Conservation (phyloP, 1,140 invertebrate species). For the Myzus persicae region DNA sequence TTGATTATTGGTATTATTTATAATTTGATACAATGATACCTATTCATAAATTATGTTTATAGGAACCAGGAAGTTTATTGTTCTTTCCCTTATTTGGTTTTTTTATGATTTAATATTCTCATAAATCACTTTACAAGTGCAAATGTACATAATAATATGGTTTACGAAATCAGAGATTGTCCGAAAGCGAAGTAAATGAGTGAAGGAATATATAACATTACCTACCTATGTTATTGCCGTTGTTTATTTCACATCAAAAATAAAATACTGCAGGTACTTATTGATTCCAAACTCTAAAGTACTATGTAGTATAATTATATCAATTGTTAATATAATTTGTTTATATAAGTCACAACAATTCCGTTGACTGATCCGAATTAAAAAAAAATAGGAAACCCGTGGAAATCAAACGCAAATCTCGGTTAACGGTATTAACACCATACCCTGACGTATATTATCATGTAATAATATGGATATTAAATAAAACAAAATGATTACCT, state of each 20-base stretch:
- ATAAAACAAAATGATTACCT: background rate
- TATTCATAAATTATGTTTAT: background rate
- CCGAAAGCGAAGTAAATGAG: background rate
- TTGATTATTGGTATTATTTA: background rate
- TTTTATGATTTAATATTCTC: background rate
- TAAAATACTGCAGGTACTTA: background rate
- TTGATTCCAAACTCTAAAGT: background rate
- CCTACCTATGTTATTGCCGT: too few relatives aligned
- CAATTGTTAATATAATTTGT: background rate
- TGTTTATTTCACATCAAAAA: background rate
- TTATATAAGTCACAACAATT: background rate
- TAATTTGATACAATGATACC: background rate
- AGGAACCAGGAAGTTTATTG: background rate
- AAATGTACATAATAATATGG: background rate
- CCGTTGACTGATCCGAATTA: background rate
- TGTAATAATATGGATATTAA: background rate
- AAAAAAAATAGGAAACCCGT: background rate
- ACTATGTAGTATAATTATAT: conserved; percentile 5
- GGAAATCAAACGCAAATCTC: conserved; percentile 3
- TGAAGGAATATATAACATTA: background rate
- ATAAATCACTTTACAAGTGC: background rate
- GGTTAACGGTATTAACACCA: background rate
- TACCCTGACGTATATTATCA: background rate
- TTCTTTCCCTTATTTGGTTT: background rate
- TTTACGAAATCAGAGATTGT: background rate